Conservation (phyloP, 2,797 vertebrate genomes). For the Pristis pectinata region DNA sequence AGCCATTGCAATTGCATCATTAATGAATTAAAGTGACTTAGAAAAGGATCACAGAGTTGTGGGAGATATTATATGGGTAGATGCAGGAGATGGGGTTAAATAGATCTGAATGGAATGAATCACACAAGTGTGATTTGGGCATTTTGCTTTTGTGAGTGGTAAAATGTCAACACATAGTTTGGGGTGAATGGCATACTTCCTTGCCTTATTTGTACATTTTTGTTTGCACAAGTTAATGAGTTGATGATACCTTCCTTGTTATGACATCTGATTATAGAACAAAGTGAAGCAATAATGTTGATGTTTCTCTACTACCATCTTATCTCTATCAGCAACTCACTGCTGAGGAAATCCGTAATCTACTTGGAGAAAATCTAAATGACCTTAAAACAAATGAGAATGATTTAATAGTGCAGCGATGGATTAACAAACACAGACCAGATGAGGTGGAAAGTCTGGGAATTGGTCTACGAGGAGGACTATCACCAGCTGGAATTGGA, state of each 20-base stretch:
- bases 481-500: not conserved
- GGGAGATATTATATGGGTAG: not conserved
- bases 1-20: not conserved
- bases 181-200: not conserved
- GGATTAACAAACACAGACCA: not conserved
- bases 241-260: not conserved
- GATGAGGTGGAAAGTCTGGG: not conserved
- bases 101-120: not conserved
- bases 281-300: not conserved
- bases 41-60: not conserved
- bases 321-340: conserved; percentile 20
- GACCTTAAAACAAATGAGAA: not conserved
- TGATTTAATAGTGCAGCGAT: not conserved
- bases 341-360: not conserved
- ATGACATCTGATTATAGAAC: not conserved
- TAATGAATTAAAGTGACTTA: not conserved
- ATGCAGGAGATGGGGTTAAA: not conserved
- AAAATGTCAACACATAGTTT: not conserved
- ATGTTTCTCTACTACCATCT: not conserved
- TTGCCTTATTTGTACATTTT: too few relatives aligned
- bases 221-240: too few relatives aligned
- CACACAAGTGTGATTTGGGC: not conserved
- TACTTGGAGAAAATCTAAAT: not conserved
- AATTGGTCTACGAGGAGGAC: not conserved
- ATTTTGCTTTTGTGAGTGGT: not conserved